A percentile compares a stretch with the other conserved stretches of the same genome.
Conservation (phyloP, 2,797 vertebrate genomes). For the Scarus forsteni region DNA sequence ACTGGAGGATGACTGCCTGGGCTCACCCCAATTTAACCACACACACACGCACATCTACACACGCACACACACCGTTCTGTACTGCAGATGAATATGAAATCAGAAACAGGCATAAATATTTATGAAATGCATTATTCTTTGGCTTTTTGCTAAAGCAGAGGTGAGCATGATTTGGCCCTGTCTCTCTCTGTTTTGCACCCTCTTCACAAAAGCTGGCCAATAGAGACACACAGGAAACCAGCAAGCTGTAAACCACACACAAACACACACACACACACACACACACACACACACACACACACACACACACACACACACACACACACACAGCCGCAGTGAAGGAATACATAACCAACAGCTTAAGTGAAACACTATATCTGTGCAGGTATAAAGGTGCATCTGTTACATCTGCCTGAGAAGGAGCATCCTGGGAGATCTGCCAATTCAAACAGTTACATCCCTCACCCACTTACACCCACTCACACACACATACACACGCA, state of each 20-base stretch:
- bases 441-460: slow-evolving; percentile 26
- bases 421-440: slow-evolving; percentile 41
- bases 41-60: slow-evolving; percentile 24
- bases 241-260: slow-evolving; percentile 27
- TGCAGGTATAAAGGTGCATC: slow-evolving; percentile 50
- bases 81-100: slow-evolving; percentile 75
- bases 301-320: slow-evolving; percentile 15
- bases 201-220: slow-evolving; percentile 52
- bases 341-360: slow-evolving; percentile 40
- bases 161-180: slow-evolving; percentile 69
- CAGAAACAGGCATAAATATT: slow-evolving; percentile 79
- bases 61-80: slow-evolving; percentile 35
- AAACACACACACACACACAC: slow-evolving; percentile 17
- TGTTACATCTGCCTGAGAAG: slow-evolving; percentile 45
- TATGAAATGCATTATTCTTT: slow-evolving; percentile 80
- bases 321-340: slow-evolving; percentile 18
- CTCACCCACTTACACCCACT: neutral
- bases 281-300: slow-evolving; percentile 17
- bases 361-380: slow-evolving; percentile 48
- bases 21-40: slow-evolving; percentile 42
- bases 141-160: slow-evolving; percentile 59
- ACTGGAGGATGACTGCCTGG: slow-evolving; percentile 37
- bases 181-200: slow-evolving; percentile 54
- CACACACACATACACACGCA: slow-evolving; percentile 5
- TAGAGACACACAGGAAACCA: slow-evolving; percentile 43